Percentiles rank a stretch among this genome's conserved stretches.
Evolutionary conservation across 64 coral and sea anemone genomes (phyloP).

Genomic region (Hydrozoanthus tunicans): DNA sequence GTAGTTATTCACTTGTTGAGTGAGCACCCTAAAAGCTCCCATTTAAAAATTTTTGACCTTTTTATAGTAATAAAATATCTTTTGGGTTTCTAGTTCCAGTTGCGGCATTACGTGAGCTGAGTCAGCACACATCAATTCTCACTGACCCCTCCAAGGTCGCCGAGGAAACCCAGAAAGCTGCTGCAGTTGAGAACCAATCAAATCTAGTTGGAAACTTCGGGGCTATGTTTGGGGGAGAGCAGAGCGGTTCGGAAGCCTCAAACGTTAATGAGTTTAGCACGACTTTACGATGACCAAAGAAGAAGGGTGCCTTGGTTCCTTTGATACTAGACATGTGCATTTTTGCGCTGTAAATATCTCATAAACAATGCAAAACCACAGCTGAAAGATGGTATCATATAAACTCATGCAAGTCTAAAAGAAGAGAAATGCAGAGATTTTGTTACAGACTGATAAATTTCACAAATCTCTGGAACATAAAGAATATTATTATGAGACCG

Average conservation of each 20-base stretch:
- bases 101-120: slow-evolving; percentile 91
- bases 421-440: no score
- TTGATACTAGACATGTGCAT: background rate
- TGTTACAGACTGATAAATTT: no score
- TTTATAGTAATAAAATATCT: background rate
- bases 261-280: background rate
- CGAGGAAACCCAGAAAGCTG: slow-evolving; percentile 65
- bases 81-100: slow-evolving; percentile 60
- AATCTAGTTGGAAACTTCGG: slow-evolving; percentile 21
- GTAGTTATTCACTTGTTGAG: no score
- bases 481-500: no score
- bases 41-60: background rate
- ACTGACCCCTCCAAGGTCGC: slow-evolving; percentile 89
- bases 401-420: no score
- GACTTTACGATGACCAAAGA: slow-evolving; percentile 33
- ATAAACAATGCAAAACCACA: no score
- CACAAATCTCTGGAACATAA: no score
- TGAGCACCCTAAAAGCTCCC: no score
- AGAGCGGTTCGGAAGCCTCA: background rate
- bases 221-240: slow-evolving; percentile 8
- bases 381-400: no score
- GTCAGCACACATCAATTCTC: slow-evolving; percentile 87
- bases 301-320: background rate
- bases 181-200: slow-evolving; percentile 45
- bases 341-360: background rate